Base-by-base conservation (phyloP, 2,888 invertebrate species). In the Monoplex corrugatus region DNA sequence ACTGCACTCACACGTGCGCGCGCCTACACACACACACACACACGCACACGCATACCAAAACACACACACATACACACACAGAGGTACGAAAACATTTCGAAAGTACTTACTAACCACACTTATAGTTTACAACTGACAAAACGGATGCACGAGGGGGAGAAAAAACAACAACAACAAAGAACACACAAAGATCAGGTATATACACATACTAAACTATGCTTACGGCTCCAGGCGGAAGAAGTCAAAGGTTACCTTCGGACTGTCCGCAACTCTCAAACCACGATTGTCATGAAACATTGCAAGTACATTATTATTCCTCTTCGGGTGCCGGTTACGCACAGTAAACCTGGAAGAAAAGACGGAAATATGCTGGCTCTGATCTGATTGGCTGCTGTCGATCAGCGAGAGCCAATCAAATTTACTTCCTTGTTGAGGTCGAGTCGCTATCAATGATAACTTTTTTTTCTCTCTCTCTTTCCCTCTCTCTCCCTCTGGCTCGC, bases 401-500 rank as follows among this genome's bases (percentile, higher is more conserved):
- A 87, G 63, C 40, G 28, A 38, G 50, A 43, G 78, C 87, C 87
- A 87, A 87, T 87, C 82, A 82, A 87, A 87, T 80, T 82, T 80
- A 87, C 87, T 87, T 87, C 87, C 87, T 87, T 87, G 87, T 87
- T 87, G 78, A 75, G 75, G 86, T 75, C 80, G 80, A 45, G 5
- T 50, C 68, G 82, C 87, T 87, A 87, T 87, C 87, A 87, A 87
- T 87, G 87, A 80, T 87, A 82, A 82, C 87, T 28, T 40, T 6
- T 87, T 82, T 78, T 63, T 87, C 80, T 75, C 80, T 80, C 50
- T n/a, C 35, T 40, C 50, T 50, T 57, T 19, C 32, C 85, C 16
- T n/a, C n/a, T n/a, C n/a, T n/a, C n/a, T n/a, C n/a, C n/a, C n/a
- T n/a, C n/a, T n/a, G n/a, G n/a, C n/a, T n/a, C n/a, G n/a, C n/a